Conservation (phyloP, 2,888 invertebrate species). For the Endotricha flammealis region DNA sequence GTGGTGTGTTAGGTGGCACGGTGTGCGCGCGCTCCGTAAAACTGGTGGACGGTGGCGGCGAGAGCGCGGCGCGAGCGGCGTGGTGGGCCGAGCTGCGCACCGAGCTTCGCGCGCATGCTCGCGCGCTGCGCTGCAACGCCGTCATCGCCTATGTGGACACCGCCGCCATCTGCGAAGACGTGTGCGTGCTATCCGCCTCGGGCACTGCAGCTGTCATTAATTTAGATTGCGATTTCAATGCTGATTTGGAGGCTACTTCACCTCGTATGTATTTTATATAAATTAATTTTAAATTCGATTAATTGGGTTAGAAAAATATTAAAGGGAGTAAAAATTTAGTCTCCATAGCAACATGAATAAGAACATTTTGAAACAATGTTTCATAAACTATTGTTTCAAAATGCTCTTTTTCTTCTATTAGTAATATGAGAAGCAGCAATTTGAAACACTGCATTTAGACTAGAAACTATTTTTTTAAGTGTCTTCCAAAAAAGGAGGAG, state of each 20-base stretch:
- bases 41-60: slow-evolving; percentile 86
- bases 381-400: background rate
- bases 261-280: slow-evolving; percentile 40
- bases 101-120: slow-evolving; percentile 95
- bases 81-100: slow-evolving; percentile 99
- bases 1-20: slow-evolving; percentile 48
- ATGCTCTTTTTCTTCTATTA: no score
- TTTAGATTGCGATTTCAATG: slow-evolving; percentile 58
- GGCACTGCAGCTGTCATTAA: slow-evolving; percentile 94
- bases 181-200: slow-evolving; percentile 94
- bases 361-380: no score
- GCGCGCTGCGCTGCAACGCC: slow-evolving; percentile 94
- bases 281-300: no score
- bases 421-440: no score
- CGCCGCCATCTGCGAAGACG: slow-evolving; percentile 96
- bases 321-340: no score
- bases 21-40: slow-evolving; percentile 68
- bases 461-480: no score
- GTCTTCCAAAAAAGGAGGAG: no score
- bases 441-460: no score
- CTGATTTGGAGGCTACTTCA: slow-evolving; percentile 37
- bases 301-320: no score
- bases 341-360: no score
- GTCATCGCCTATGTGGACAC: slow-evolving; percentile 96
- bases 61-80: slow-evolving; percentile 93